Evolutionary conservation across 2,113 vertebrate species (phyloP), one percentile per base, ranked within the genome.

Genomic region (Anthoscopus minutus): DNA sequence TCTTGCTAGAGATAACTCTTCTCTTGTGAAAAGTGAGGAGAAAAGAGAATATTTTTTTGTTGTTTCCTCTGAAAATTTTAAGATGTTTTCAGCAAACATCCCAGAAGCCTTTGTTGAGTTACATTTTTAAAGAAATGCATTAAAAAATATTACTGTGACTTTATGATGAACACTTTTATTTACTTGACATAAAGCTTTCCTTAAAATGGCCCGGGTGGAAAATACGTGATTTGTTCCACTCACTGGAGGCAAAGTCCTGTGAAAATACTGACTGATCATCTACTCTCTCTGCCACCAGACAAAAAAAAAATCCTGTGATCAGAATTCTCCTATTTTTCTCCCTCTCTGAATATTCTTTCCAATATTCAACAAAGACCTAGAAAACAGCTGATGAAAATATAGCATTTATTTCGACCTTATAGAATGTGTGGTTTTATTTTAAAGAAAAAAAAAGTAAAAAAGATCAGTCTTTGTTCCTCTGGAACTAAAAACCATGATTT

Each of bases 341-440:
- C 48, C 23, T 81, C 69, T 84, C 11, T 88, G 27, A n/a, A n/a
- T 53, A 65, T 53, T 57, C 71, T 82, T 87, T 78, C 56, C 18
- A 10, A 54, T 66, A 76, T 31, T 57, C 7, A 85, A 70, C 51
- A 35, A 73, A 61, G 54, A 94, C 45, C 18, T 65, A 45, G 42
- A 91, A 87, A 95, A 72, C 9, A 86, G 27, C 37, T 61, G 85
- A 88, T n/a, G 13, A 89, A 87, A 92, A 86, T 80, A 76, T 6
- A 88, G 51, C 31, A 91, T 93, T 90, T 66, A 82, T 92, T 91
- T 67, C 86, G 77, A 27, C n/a, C 18, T n/a, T 69, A 35, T 18
- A 44, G 4, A 3, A 83, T 69, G 11, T 27, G 14, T 2, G 0
- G 0, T 7, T 62, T 67, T 57, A 5, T 48, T 88, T 0, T 7